Evolutionary conservation across 2,888 invertebrate genomes (phyloP).

Genomic region (Habrosyne pyritoides): DNA sequence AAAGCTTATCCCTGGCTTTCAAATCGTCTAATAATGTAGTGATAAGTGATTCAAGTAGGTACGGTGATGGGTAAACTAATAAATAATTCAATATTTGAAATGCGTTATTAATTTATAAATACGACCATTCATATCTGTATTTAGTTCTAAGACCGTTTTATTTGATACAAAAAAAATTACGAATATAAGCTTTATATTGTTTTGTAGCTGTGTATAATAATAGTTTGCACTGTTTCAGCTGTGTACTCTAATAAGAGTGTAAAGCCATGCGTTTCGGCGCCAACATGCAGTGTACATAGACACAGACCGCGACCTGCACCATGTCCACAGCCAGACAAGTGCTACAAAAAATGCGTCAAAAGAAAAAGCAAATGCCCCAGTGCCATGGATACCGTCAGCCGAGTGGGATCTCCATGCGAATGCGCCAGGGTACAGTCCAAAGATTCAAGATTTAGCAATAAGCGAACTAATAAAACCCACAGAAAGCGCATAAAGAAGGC

Average conservation of each 20-base stretch:
- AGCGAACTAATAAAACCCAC: constrained; percentile 45
- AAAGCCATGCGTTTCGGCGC: constrained; percentile 68
- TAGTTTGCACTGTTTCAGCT: constrained; percentile 47
- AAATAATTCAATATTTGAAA: too few relatives aligned
- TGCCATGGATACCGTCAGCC: constrained; percentile 57
- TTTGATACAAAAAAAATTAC: background rate
- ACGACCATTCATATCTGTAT: too few relatives aligned
- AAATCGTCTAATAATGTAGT: too few relatives aligned
- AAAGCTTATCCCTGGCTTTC: too few relatives aligned
- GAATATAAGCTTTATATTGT: background rate
- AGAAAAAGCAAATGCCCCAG: constrained; percentile 63
- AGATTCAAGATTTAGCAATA: constrained; percentile 46
- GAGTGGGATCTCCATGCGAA: constrained; percentile 54
- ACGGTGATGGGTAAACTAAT: too few relatives aligned
- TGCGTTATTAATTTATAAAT: too few relatives aligned
- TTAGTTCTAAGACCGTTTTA: background rate
- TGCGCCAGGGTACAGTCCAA: constrained; percentile 56
- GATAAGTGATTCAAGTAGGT: too few relatives aligned
- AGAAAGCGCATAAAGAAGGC: constrained; percentile 53
- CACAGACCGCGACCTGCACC: constrained; percentile 67
- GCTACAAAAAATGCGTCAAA: constrained; percentile 60
- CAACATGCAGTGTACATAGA: constrained; percentile 64
- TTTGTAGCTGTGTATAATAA: background rate
- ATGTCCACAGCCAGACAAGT: constrained; percentile 66
- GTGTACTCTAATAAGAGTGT: constrained; percentile 51